A percentile compares a stretch with the other conserved stretches of the same genome.
Conservation (phyloP, 53 echinoderm and acorn worm species). For the Antedon mediterranea region DNA sequence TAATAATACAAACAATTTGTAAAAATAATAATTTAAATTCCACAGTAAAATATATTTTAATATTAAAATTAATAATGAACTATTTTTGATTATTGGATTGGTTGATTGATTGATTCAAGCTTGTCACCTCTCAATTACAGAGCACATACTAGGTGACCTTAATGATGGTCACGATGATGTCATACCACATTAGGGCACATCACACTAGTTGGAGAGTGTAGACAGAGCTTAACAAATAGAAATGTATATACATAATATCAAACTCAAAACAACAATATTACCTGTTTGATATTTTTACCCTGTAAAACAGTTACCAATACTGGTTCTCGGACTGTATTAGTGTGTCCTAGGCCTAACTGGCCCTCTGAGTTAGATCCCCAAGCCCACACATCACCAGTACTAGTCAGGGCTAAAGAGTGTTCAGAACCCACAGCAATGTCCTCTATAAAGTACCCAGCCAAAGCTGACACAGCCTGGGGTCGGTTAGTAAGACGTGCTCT, state of each 20-base stretch:
- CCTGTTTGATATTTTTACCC: conserved; percentile 83
- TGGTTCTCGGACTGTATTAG: conserved; percentile 74
- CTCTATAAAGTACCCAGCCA: conserved; percentile 85
- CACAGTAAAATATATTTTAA: too few relatives aligned
- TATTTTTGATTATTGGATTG: too few relatives aligned
- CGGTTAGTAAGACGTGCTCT: conserved; percentile 61
- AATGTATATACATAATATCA: neutral
- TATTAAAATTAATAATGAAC: too few relatives aligned
- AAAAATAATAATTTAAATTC: too few relatives aligned
- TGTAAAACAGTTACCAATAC: conserved; percentile 56
- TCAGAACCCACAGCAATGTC: conserved; percentile 85
- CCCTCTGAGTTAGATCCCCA: conserved; percentile 97
- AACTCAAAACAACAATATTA: conserved; percentile 4
- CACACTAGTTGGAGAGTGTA: too few relatives aligned
- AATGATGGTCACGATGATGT: too few relatives aligned
- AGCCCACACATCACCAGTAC: conserved; percentile 91
- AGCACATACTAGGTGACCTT: too few relatives aligned
- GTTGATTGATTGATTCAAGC: too few relatives aligned
- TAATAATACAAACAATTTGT: neutral
- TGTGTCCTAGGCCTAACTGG: conserved; percentile 86
- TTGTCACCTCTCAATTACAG: too few relatives aligned
- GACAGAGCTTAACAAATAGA: neutral
- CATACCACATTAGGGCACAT: too few relatives aligned
- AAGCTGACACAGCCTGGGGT: conserved; percentile 76
- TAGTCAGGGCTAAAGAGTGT: conserved; percentile 83